Conservation (phyloP, 1,140 invertebrate species). For the Hormaphis cornu region DNA sequence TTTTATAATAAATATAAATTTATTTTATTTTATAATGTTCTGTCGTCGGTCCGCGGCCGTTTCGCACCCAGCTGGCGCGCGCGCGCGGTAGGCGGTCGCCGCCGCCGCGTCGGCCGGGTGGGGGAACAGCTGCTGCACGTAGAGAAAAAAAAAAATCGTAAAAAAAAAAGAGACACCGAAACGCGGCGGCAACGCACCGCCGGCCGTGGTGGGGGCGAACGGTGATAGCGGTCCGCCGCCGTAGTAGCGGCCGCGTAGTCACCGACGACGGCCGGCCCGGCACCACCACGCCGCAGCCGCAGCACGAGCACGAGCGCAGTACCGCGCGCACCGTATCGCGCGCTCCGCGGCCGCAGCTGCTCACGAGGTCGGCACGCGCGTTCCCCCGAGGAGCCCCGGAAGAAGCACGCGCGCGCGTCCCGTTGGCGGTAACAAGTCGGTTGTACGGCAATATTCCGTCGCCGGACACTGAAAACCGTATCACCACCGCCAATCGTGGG, state of each 20-base stretch:
- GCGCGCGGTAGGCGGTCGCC: neutral
- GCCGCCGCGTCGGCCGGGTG: neutral
- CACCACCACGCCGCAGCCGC: neutral
- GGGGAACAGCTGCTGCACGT: neutral
- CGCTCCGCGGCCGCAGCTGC: too few species aligned
- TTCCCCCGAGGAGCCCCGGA: too few species aligned
- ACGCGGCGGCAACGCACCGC: neutral
- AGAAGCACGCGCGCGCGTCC: neutral
- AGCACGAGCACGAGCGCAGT: neutral
- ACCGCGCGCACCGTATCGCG: too few species aligned
- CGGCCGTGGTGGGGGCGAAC: neutral
- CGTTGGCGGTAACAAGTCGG: too few species aligned
- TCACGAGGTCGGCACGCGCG: too few species aligned
- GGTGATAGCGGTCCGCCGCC: neutral
- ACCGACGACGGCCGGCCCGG: slow-evolving; percentile 21
- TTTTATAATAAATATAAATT: too few species aligned
- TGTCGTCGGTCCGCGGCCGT: too few species aligned
- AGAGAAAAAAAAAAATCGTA: neutral
- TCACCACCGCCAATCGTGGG: neutral
- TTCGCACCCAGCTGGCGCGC: neutral
- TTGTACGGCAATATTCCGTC: neutral
- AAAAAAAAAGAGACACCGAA: neutral
- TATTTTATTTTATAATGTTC: too few species aligned
- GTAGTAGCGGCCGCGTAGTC: slow-evolving; percentile 10
- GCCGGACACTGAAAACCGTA: neutral